Evolutionary conservation across 2,113 vertebrate genomes (phyloP).

Genomic region (Asarcornis scutulata): DNA sequence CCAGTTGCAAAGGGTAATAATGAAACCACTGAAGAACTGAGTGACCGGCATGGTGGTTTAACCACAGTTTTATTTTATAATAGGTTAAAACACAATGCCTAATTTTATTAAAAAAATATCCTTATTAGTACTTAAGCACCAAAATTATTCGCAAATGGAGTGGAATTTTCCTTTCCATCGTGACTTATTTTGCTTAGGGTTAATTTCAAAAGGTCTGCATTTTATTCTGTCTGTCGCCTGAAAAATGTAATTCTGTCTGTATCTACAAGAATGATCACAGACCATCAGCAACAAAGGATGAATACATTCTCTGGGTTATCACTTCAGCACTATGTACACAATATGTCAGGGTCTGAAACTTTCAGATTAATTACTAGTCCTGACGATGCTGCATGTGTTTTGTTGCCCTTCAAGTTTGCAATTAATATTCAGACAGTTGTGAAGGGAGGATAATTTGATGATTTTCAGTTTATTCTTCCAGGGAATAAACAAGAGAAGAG

Average conservation of each 20-base stretch:
- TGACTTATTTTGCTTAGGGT: not conserved
- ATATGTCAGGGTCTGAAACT: slow-evolving; percentile 62
- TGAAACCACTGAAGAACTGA: slow-evolving; percentile 13
- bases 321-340: slow-evolving; percentile 40
- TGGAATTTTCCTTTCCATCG: not conserved
- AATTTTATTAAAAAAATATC: not conserved
- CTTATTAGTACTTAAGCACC: not conserved
- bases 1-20: not conserved
- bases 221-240: slow-evolving; percentile 51
- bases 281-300: slow-evolving; percentile 28
- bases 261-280: slow-evolving; percentile 47
- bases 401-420: slow-evolving; percentile 74
- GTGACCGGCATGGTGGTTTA: not conserved
- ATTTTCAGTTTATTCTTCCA: slow-evolving; percentile 77
- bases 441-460: slow-evolving; percentile 77
- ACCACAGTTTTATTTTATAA: slow-evolving; percentile 11
- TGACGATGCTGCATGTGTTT: slow-evolving; percentile 58
- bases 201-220: slow-evolving; percentile 34
- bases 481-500: slow-evolving; percentile 72
- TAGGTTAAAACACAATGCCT: not conserved
- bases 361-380: slow-evolving; percentile 76
- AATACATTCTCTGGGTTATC: slow-evolving; percentile 62
- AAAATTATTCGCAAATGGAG: not conserved
- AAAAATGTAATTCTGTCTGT: slow-evolving; percentile 63
- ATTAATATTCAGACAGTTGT: slow-evolving; percentile 78